A percentile compares a stretch with the other conserved stretches of the same genome.
These are phyloP conservation scores for Helicolenus hilgendorfi DNA, from an alignment of 2,797 vertebrate genomes.

Conservation along the genomic window DNA sequence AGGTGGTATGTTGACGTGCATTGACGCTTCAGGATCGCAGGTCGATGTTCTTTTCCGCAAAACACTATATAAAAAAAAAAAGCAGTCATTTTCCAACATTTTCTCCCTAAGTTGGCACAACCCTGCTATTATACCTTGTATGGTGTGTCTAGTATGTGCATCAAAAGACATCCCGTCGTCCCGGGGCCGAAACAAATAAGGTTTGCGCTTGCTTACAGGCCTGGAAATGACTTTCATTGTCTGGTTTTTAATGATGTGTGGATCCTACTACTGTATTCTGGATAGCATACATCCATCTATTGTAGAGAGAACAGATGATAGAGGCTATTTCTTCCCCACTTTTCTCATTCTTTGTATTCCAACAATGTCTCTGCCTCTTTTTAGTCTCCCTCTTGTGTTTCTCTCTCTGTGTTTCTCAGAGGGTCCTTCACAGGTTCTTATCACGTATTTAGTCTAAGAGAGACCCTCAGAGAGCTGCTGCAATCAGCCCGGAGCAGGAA, in stretches of 20 bases:
- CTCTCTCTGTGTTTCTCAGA: constrained; percentile 8
- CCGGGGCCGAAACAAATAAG: too few species aligned
- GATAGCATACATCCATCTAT: background rate
- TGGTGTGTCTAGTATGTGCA: background rate
- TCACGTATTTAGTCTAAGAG: constrained; percentile 45
- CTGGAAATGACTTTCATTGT: background rate
- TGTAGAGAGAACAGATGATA: background rate
- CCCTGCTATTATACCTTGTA: background rate
- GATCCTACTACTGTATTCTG: background rate
- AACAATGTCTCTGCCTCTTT: background rate
- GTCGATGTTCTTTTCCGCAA: background rate
- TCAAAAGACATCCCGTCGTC: too few species aligned
- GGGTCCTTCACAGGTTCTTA: constrained; percentile 47
- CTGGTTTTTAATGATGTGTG: background rate
- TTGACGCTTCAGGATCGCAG: background rate
- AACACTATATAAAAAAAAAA: background rate
- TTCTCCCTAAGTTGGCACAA: background rate
- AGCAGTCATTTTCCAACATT: background rate
- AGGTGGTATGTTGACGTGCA: background rate
- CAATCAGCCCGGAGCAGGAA: constrained; percentile 56
- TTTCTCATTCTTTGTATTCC: constrained; percentile 2
- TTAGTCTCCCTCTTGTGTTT: background rate
- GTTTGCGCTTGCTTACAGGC: background rate
- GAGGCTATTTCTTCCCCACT: background rate
- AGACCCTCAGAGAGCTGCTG: constrained; percentile 41